Base-by-base conservation (phyloP, 2,888 invertebrate genomes). In the Taenaris catops region DNA sequence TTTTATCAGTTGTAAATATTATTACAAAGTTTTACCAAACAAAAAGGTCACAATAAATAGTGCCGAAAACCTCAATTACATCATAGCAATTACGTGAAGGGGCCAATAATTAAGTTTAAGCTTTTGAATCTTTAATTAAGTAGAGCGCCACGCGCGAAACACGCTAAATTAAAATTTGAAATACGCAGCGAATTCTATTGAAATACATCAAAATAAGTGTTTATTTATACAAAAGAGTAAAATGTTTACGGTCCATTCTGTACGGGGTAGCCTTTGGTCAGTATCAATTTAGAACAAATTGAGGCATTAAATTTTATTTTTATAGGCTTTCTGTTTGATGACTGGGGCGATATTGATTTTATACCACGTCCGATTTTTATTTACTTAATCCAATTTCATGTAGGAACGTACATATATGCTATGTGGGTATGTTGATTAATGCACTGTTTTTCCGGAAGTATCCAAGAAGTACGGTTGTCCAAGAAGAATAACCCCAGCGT, bases 281-380 rank as follows among this genome's bases (percentile, higher is more conserved):
- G 26, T 34, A 34, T 33, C 36, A 39, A 39, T 43, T 43, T 39
- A 37, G 36, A 43, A 39, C 36, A 43, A 43, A 43, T 43, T 37
- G 39, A 39, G 33, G 31, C 34, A 37, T 39, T 39, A 39, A 36
- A 39, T 39, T 43, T 39, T 43, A 43, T 39, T 36, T 39, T 43
- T 43, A 43, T 39, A 34, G 36, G 26, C 20, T 20, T 25, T 26
- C 26, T 31, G 33, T 33, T 29, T 34, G 34, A 35, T 28, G 21
- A 32, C 24, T 12, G 34, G 17, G 16, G 16, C 8, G 24, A 14
- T 39, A 39, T 43, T 39, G 43, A 39, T 39, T 39, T 34, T 38
- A 33, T 38, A 23, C 25, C 10, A 19, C 21, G 8, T 14, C 28
- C 28, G 20, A 28, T 36, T 43, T 42, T 42, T 42, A 42, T 42